Evolutionary conservation across 2,797 vertebrate genomes (phyloP).

Genomic region (Sphenodon punctatus): DNA sequence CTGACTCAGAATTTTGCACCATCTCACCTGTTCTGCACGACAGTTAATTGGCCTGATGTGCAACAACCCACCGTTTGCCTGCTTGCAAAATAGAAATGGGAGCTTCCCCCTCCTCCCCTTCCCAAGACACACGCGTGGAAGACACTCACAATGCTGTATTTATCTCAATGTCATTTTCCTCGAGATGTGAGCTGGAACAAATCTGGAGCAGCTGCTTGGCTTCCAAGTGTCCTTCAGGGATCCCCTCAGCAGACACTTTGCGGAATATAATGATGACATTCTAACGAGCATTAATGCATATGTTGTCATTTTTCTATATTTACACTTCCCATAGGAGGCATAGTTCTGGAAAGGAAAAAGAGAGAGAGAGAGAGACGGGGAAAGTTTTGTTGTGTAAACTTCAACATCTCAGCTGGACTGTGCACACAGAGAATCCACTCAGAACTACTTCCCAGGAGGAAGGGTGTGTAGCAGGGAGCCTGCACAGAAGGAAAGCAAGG

Average conservation of each 20-base stretch:
- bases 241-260: slow-evolving; percentile 80
- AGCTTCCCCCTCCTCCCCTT: not conserved
- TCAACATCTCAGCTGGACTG: accelerated
- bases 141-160: not conserved
- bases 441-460: not conserved
- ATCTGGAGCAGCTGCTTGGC: slow-evolving; percentile 82
- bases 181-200: slow-evolving; percentile 82
- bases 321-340: slow-evolving; percentile 82
- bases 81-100: accelerated
- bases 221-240: slow-evolving; percentile 85
- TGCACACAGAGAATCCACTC: not conserved
- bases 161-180: slow-evolving; percentile 81
- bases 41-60: no score
- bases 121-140: not conserved
- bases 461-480: not conserved
- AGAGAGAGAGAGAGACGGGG: slow-evolving; percentile 19
- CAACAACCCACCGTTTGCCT: no score
- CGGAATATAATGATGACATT: slow-evolving; percentile 83
- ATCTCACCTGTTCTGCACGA: not conserved
- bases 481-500: not conserved
- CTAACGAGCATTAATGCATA: slow-evolving; percentile 83
- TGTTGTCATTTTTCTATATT: slow-evolving; percentile 84
- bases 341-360: slow-evolving; percentile 66
- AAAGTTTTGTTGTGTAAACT: slow-evolving; percentile 45
- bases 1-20: no score